phyloP scores from a whole-genome alignment of 2,888 invertebrate genomes.

The Periphyllus acericola region DNA sequence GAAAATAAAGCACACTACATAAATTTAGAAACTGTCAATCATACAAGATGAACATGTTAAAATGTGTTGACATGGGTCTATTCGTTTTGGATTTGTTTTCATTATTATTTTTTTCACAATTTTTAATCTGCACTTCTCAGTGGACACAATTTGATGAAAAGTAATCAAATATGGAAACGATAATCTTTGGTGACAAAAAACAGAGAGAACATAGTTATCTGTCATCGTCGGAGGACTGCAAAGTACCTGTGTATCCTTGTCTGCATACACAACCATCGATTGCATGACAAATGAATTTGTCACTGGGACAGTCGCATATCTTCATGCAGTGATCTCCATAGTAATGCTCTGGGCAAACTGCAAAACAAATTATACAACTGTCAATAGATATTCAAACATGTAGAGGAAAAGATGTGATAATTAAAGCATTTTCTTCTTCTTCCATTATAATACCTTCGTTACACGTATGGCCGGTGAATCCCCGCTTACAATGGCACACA shows the following conservation, averaged over 20 bases:
- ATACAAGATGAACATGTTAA: no score
- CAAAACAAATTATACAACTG: slow-evolving; percentile 64
- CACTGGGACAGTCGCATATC: slow-evolving; percentile 78
- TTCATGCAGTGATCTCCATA: slow-evolving; percentile 89
- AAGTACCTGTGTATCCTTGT: slow-evolving; percentile 74
- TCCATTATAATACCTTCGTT: slow-evolving; percentile 77
- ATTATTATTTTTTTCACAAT: no score
- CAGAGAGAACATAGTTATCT: no score
- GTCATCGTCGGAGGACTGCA: not conserved
- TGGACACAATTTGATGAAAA: not conserved
- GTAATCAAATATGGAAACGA: not conserved
- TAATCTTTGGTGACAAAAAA: no score
- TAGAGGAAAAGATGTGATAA: no score
- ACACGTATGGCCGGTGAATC: slow-evolving; percentile 84
- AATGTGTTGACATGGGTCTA: no score
- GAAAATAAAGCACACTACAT: not conserved
- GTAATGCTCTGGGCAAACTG: slow-evolving; percentile 90
- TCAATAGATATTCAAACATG: not conserved
- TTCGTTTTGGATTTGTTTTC: no score
- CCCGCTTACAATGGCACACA: slow-evolving; percentile 81
- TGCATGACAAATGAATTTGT: slow-evolving; percentile 84
- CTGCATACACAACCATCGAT: slow-evolving; percentile 83
- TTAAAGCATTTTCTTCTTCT: no score
- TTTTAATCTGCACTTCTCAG: no score
- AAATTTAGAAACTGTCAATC: no score